Evolutionary conservation across 2,888 invertebrate species (phyloP), one percentile per base, ranked within the genome.

Genomic region (Meiosimyza platycephala): DNA sequence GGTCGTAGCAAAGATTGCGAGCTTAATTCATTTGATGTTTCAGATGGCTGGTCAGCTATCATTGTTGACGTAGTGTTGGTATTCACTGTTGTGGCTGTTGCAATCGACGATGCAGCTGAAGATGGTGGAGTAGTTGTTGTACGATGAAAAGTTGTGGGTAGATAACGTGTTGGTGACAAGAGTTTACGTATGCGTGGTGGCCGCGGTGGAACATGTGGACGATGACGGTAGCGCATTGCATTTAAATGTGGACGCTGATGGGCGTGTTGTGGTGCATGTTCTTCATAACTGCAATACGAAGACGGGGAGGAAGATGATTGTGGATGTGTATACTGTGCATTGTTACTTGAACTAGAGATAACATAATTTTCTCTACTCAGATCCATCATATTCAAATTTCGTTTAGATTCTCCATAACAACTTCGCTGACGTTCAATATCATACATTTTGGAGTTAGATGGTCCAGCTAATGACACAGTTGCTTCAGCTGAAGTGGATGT

Each of bases 381-480:
- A 47, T 62, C 52, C 63, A 63, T 47, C 13, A 54, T 62, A 70
- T 64, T 63, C 51, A 50, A 33, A 16, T 18, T 52, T 51, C n/a
- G 33, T 7, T 65, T 33, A 7, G 40, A 11, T 40, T 18, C 63
- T 22, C 51, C 59, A 47, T 18, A 59, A 62, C 70, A 70, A 54
- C 22, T 72, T 52, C 52, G 50, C 73, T 72, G 68, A 65, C 76
- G 54, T 72, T 54, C 15, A 16, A 75, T 71, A 40, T 68, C 69
- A 22, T 68, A 73, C n/a, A 54, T 18, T n/a, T 11, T 28, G 2
- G 82, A 76, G 72, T 78, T 79, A 1, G 77, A 77, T 15, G 81
- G 81, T 1, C 80, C 79, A 4, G 81, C 79, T 5, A 80, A 79
- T 48, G 81, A 79, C 5, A 80, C 80, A 6, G 81, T 80, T 18